Evolutionary conservation across 2,113 vertebrate genomes (phyloP), one percentile per base, ranked within the genome.

Genomic region (Gasterosteus aculeatus): DNA sequence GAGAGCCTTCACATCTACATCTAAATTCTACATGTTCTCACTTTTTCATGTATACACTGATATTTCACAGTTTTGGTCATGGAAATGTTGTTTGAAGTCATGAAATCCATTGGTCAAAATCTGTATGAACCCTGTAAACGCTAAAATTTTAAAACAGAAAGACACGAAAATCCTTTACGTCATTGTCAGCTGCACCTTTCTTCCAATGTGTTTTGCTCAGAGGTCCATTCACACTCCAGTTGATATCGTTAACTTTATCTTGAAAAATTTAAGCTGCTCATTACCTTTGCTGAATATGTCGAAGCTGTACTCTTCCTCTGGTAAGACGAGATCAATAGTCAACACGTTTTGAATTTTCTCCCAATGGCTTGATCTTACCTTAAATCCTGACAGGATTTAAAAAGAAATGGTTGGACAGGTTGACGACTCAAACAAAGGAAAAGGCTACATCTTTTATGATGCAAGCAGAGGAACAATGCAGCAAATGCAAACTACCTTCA

Each of bases 261-360:
- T 68, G 44, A 75, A 80, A 14, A 19, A 66, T 70, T 76, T 26
- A 78, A 77, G 60, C 44, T n/a, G 57, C 67, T 69, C 46, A 8
- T 81, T 68, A 72, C 63, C 63, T 79, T 79, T 77, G 38, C 56
- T 56, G 61, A 51, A 51, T 9, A 42, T 47, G 42, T 71, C 56
- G 56, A 39, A 51, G 18, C 51, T 42, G 3, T 57, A 33, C 26
- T 60, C 44, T 9, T 47, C 56, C 35, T 31, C 42, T 61, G 15
- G n/a, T 77, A 54, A 35, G 8, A 58, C 59, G n/a, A 72, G 15
- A 70, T 71, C 54, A 68, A 47, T 53, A 54, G 18, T 18, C 26
- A 66, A 75, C 22, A 31, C 44, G 18, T 58, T 60, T 16, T 46
- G 18, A 47, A 65, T 31, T 16, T 60, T 72, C 58, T 69, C 4